These are phyloP conservation scores for Hydrocynus forskahlii DNA, from an alignment of 2,797 vertebrate genomes.

Conservation along the genomic window DNA sequence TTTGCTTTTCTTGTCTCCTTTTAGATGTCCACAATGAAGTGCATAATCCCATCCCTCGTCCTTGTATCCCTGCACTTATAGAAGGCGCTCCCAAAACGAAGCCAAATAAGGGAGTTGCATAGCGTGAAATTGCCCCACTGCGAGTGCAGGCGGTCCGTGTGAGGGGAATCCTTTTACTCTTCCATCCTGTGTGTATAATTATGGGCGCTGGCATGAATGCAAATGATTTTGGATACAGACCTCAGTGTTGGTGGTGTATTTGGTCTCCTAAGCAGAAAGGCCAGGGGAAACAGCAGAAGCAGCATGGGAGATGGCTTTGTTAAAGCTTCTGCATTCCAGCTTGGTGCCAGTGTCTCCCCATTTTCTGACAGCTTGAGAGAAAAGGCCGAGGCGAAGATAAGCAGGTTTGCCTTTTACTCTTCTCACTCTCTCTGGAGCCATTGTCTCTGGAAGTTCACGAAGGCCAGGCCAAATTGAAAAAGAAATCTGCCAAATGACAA, in stretches of 20 bases:
- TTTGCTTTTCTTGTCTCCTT: constrained; percentile 12
- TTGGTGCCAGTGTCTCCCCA: not conserved
- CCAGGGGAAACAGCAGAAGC: not conserved
- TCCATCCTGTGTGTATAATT: constrained; percentile 58
- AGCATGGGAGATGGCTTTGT: constrained; percentile 33
- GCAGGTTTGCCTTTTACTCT: constrained; percentile 19
- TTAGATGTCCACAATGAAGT: constrained; percentile 48
- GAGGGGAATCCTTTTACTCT: constrained; percentile 62
- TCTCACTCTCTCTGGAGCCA: not conserved
- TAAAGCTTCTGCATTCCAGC: not conserved
- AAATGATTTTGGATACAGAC: constrained; percentile 56
- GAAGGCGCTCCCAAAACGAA: constrained; percentile 53
- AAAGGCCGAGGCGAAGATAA: constrained; percentile 14
- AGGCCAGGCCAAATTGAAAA: constrained; percentile 21
- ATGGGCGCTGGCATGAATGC: constrained; percentile 51
- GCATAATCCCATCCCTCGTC: constrained; percentile 57
- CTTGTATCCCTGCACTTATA: constrained; percentile 57
- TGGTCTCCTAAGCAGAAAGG: not conserved
- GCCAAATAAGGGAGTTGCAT: constrained; percentile 60
- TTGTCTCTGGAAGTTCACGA: constrained; percentile 42
- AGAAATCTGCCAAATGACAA: constrained; percentile 53
- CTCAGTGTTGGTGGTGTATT: constrained; percentile 32
- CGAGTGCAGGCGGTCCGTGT: constrained; percentile 57
- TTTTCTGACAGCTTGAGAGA: constrained; percentile 28
- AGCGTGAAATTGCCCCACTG: constrained; percentile 70